A percentile compares a stretch with the other conserved stretches of the same genome.
phyloP scores from a whole-genome alignment of 2,888 invertebrate species.

The Frankliniella intonsa region DNA sequence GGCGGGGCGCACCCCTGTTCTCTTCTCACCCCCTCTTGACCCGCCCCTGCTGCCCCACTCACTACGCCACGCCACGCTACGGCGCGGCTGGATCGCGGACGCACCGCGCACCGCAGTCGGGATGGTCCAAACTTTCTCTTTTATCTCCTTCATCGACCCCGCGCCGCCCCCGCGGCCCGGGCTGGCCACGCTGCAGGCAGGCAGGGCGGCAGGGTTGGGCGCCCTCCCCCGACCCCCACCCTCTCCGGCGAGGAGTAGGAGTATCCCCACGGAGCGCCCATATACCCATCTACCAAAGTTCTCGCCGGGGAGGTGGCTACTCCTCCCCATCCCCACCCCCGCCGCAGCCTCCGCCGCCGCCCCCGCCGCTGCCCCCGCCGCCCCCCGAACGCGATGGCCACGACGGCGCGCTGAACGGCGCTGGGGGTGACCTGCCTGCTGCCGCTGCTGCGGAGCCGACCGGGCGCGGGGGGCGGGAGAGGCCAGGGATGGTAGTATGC shows the following conservation, averaged over 20 bases:
- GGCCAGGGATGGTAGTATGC: conserved; percentile 1
- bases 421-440: too few species aligned
- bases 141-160: conserved; percentile 16
- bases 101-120: not conserved
- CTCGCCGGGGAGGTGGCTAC: not conserved
- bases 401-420: too few species aligned
- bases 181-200: not conserved
- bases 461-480: not conserved
- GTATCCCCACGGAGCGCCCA: not conserved
- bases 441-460: not conserved
- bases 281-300: conserved; percentile 9
- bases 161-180: not conserved
- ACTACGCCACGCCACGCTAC: not conserved
- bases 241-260: not conserved
- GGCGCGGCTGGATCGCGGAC: not conserved
- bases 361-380: too few species aligned
- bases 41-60: too few species aligned
- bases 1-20: not conserved
- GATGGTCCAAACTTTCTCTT: conserved; percentile 9
- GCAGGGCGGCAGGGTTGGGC: not conserved
- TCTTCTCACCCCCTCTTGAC: not conserved
- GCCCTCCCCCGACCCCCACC: not conserved
- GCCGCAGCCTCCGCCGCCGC: too few species aligned
- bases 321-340: too few species aligned
- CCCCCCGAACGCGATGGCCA: too few species aligned